Conservation (phyloP, 1,140 invertebrate genomes). For the Apis dorsata region DNA sequence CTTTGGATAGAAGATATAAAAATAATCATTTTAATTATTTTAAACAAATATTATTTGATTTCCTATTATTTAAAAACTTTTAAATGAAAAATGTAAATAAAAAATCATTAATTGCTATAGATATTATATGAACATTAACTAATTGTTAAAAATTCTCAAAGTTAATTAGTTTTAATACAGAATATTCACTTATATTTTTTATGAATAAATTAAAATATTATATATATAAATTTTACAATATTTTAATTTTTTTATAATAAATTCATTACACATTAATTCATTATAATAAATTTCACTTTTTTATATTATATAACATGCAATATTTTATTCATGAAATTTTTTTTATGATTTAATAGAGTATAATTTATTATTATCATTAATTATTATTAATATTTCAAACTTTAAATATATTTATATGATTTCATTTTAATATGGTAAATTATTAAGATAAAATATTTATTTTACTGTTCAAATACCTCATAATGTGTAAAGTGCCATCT, state of each 20-base stretch:
- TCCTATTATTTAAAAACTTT: background rate
- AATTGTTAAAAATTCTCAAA: constrained; percentile 40
- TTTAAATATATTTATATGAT: background rate
- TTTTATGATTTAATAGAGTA: background rate
- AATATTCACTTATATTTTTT: constrained; percentile 8
- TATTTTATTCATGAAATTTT: constrained; percentile 1
- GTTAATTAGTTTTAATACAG: constrained; percentile 46
- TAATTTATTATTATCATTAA: constrained; percentile 16
- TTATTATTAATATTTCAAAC: constrained; percentile 10
- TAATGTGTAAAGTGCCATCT: constrained; percentile 49
- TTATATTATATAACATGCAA: constrained; percentile 21
- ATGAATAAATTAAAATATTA: constrained; percentile 12
- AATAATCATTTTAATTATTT: constrained; percentile 1
- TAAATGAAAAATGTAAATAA: background rate
- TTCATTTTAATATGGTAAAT: constrained; percentile 25
- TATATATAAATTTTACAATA: background rate
- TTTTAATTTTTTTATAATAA: background rate
- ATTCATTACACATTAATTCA: background rate
- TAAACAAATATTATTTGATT: background rate
- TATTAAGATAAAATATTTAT: constrained; percentile 37
- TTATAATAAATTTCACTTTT: background rate
- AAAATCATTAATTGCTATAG: background rate
- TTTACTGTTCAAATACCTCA: constrained; percentile 51
- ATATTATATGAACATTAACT: constrained; percentile 10
- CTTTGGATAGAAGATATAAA: background rate